Evolutionary conservation across 2,113 vertebrate genomes (phyloP).

Genomic region (Cinclus cinclus): DNA sequence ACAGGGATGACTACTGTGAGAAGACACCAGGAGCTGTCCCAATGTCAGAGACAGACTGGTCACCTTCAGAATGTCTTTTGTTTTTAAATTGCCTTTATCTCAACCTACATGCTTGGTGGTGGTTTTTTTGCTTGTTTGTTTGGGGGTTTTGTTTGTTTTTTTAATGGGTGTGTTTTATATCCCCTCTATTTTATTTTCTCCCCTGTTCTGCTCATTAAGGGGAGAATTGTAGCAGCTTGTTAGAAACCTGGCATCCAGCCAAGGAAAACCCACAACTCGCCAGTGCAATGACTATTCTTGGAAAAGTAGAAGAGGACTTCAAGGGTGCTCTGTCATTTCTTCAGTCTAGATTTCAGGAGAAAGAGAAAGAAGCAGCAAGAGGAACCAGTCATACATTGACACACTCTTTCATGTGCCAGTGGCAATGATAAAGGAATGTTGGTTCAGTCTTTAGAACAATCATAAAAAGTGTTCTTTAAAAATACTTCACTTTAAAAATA

Average conservation of each 20-base stretch:
- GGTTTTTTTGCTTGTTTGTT: too few relatives aligned
- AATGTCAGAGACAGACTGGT: not conserved
- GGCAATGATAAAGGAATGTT: not conserved
- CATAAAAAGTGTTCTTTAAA: not conserved
- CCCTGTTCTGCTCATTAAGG: not conserved
- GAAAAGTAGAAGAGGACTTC: not conserved
- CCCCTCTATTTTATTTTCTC: not conserved
- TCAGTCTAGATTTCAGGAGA: not conserved
- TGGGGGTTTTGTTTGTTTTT: too few relatives aligned
- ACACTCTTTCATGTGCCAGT: not conserved
- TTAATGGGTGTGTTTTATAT: not conserved
- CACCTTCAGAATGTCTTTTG: not conserved
- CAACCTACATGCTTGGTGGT: rapidly evolving
- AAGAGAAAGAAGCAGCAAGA: not conserved
- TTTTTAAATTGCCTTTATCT: not conserved
- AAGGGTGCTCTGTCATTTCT: not conserved
- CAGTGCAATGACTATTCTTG: not conserved
- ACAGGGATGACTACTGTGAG: not conserved
- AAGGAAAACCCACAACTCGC: not conserved
- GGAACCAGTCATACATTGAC: not conserved
- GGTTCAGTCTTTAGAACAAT: not conserved
- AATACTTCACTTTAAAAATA: not conserved
- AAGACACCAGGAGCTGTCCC: not conserved
- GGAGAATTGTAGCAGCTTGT: not conserved
- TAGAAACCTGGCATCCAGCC: not conserved